These are phyloP conservation scores for Meloidogyne exigua DNA, from an alignment of 1,140 invertebrate species.

Conservation along the genomic window DNA sequence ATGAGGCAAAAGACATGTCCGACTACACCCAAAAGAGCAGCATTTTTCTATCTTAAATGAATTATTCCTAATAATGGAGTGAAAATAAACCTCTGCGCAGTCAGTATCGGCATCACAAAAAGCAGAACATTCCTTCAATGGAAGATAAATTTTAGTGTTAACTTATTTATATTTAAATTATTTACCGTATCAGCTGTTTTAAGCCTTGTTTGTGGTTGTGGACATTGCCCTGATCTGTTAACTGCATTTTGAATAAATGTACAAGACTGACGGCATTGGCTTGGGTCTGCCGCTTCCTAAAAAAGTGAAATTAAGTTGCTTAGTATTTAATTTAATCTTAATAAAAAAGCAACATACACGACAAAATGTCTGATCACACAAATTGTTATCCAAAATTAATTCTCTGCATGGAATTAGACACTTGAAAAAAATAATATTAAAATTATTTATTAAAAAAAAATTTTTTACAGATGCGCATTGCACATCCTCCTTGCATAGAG, in stretches of 20 bases:
- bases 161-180: background rate
- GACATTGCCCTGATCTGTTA: conserved; percentile 52
- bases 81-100: conserved; percentile 47
- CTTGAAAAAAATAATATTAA: conserved; percentile 31
- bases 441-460: background rate
- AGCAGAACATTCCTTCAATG: conserved; percentile 52
- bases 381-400: conserved; percentile 27
- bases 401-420: conserved; percentile 45
- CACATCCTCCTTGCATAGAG: conserved; percentile 43
- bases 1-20: conserved; percentile 44
- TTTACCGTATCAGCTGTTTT: background rate
- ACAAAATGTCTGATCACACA: conserved; percentile 38
- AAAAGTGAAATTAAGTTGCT: background rate
- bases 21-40: conserved; percentile 47
- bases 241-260: conserved; percentile 45
- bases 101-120: conserved; percentile 53
- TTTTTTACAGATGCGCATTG: conserved; percentile 47
- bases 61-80: conserved; percentile 25
- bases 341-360: conserved; percentile 25
- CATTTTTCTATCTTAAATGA: conserved; percentile 45
- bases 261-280: conserved; percentile 52
- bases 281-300: conserved; percentile 26
- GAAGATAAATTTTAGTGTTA: background rate
- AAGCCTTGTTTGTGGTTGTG: conserved; percentile 14
- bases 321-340: conserved; percentile 8